Evolutionary conservation across 2,797 vertebrate genomes (phyloP), one percentile per base, ranked within the genome.

Genomic region (Neoniphon sammara): DNA sequence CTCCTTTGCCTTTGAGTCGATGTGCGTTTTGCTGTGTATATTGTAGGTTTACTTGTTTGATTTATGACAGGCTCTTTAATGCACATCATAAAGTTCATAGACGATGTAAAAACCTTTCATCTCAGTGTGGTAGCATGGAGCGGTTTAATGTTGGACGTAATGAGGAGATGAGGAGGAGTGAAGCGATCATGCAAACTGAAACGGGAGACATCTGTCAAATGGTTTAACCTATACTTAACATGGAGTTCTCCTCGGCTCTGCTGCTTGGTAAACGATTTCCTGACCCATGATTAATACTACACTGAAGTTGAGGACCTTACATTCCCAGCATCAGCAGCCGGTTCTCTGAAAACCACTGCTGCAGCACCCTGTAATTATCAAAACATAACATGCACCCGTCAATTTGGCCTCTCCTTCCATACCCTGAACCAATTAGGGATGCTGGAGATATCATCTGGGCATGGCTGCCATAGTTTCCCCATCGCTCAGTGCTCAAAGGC

Each of bases 351-450:
- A 91, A 87, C 85, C 77, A 3, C 91, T 2, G 27, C 80, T 50
- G 52, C 65, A 68, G 73, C 58, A 80, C 73, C 84, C 87, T 90
- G 56, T 91, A 87, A 93, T 94, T 91, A 93, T 89, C 84, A 81
- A 82, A 87, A 87, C 73, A 79, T 85, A 87, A 88, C 83, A 75
- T 83, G 70, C 83, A 81, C 67, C 83, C 77, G 15, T 84, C 85
- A 84, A 78, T 87, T 79, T 88, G 85, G 81, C 82, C 76, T 85
- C 82, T 81, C 75, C 69, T 47, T 77, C 82, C 75, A 58, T 71
- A 56, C 70, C 2, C 66, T 74, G 80, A 86, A 88, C 85, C 88
- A 91, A 86, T 89, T 91, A 89, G 75, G 66, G 80, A 85, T 65
- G 67, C 77, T 83, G 76, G 86, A 74, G 81, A 84, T 87, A 80